These are phyloP conservation scores for Stomatorhinus walkeri DNA, from an alignment of 2,797 vertebrate species.

Conservation along the genomic window DNA sequence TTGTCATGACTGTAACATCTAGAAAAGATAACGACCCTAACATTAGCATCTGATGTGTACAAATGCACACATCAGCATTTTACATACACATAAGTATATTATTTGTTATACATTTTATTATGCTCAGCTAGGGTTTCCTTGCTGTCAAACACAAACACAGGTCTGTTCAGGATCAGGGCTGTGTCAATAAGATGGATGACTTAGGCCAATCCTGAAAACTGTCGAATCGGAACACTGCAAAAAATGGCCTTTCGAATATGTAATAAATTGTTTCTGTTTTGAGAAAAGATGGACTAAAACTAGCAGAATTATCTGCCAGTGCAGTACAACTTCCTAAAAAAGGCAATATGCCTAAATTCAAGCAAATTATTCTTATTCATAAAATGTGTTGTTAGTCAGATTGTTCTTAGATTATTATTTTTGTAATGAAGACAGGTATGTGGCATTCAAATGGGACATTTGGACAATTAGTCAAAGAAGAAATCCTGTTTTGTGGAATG, in stretches of 20 bases:
- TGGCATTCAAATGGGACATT: background rate
- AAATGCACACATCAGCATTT: background rate
- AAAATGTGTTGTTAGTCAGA: background rate
- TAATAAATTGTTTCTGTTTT: background rate
- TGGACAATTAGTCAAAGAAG: background rate
- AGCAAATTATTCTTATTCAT: background rate
- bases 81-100: background rate
- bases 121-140: background rate
- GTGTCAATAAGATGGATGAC: background rate
- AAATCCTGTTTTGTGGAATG: background rate
- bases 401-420: background rate
- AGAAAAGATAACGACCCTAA: background rate
- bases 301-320: background rate
- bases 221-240: background rate
- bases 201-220: background rate
- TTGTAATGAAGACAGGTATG: background rate
- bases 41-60: background rate
- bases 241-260: background rate
- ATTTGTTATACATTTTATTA: background rate
- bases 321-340: background rate
- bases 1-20: background rate
- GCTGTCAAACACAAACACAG: background rate
- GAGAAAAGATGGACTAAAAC: background rate
- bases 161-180: background rate
- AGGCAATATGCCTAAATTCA: background rate